phyloP scores from a whole-genome alignment of 2,888 invertebrate species.

The Drosophila eohydei region DNA sequence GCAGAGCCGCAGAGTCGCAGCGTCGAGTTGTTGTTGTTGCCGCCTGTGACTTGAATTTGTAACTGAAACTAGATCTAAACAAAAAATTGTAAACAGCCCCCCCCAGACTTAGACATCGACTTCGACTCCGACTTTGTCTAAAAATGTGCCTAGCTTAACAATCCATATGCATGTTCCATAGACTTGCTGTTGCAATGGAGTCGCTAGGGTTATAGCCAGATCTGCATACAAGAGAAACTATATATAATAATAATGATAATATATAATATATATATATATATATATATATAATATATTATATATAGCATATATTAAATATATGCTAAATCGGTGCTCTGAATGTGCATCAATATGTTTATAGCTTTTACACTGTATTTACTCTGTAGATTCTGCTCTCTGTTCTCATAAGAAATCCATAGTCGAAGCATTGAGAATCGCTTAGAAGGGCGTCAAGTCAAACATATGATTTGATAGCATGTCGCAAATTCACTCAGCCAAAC shows the following conservation, averaged over 20 bases:
- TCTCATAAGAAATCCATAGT: neutral
- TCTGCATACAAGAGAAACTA: neutral
- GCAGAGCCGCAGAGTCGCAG: constrained; percentile 31
- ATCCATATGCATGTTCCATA: neutral
- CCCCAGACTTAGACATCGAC: neutral
- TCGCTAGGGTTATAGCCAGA: neutral
- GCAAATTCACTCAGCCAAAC: too few relatives aligned
- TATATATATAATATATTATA: neutral
- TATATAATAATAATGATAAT: neutral
- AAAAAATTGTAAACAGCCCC: constrained; percentile 26
- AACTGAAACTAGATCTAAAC: constrained; percentile 36
- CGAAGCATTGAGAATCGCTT: neutral
- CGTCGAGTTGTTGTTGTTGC: constrained; percentile 17
- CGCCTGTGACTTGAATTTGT: constrained; percentile 30
- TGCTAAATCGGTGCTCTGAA: too few relatives aligned
- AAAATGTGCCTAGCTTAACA: constrained; percentile 18
- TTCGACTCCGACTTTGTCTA: neutral
- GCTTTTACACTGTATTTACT: too few relatives aligned
- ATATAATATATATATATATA: neutral
- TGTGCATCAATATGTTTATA: too few relatives aligned
- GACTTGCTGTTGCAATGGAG: neutral
- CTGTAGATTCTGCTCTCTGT: too few relatives aligned
- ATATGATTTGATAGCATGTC: too few relatives aligned
- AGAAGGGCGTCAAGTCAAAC: neutral
- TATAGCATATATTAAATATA: neutral